phyloP scores from a whole-genome alignment of 37 sponge, comb jelly and placozoan genomes.

The Eunapius fragilis region DNA sequence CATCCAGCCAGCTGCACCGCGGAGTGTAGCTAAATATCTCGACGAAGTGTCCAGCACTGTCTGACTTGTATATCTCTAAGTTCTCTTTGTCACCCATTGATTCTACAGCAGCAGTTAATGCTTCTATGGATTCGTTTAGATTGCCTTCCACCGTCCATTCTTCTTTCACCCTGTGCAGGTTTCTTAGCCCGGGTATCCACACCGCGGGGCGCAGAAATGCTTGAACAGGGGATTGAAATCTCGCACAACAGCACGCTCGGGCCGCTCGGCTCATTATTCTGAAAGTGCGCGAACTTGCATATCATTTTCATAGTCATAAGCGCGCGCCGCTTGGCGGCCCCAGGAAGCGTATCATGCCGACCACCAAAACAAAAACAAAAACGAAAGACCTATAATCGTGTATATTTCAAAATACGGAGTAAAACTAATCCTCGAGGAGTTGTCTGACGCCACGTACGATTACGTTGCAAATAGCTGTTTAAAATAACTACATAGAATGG shows the following conservation, averaged over 20 bases:
- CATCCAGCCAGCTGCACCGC: conserved; percentile 74
- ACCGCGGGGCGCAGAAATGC: conserved; percentile 68
- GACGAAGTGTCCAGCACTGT: neutral
- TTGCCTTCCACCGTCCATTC: conserved; percentile 37
- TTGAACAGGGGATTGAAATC: conserved; percentile 64
- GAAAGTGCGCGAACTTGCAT: too few species aligned
- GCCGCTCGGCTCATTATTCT: too few species aligned
- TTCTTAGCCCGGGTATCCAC: conserved; percentile 74
- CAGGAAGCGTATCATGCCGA: too few species aligned
- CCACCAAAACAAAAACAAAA: too few species aligned
- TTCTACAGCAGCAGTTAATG: neutral
- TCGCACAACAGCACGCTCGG: conserved; percentile 45
- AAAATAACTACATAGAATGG: too few species aligned
- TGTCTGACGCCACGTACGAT: too few species aligned
- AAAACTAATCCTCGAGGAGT: too few species aligned
- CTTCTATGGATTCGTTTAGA: neutral
- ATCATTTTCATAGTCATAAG: too few species aligned
- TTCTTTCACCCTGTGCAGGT: conserved; percentile 65
- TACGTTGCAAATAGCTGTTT: too few species aligned
- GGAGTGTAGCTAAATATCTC: conserved; percentile 66
- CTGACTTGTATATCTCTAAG: neutral
- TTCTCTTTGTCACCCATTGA: neutral
- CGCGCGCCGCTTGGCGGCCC: too few species aligned
- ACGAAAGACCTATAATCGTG: too few species aligned
- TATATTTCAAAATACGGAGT: too few species aligned